These are phyloP conservation scores for Tetrao urogallus DNA, from an alignment of 2,113 vertebrate species.

Conservation along the genomic window DNA sequence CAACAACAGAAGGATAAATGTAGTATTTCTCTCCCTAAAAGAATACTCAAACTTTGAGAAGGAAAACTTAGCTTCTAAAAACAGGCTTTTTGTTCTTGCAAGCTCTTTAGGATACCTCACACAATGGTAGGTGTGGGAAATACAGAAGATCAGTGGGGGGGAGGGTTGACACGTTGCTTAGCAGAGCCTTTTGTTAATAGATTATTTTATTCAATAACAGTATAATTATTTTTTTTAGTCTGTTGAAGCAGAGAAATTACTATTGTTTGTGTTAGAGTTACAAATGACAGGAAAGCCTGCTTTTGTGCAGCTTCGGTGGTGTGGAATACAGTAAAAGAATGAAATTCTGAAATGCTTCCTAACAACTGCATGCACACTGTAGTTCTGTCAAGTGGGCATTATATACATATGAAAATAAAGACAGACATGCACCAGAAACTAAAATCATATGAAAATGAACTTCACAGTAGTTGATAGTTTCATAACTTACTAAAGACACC, in stretches of 20 bases:
- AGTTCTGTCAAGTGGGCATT: constrained; percentile 2
- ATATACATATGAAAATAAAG: neutral
- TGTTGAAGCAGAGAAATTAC: constrained; percentile 27
- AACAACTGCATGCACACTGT: neutral
- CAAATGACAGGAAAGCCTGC: neutral
- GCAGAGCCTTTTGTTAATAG: neutral
- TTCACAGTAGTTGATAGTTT: neutral
- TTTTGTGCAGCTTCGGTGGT: neutral
- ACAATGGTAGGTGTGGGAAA: neutral
- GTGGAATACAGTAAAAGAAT: neutral
- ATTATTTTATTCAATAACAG: neutral
- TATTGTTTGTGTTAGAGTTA: constrained; percentile 26
- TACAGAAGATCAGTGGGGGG: neutral
- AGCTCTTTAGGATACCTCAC: neutral
- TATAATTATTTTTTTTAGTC: constrained; percentile 35
- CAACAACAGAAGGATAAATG: neutral
- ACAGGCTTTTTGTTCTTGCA: neutral
- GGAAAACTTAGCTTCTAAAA: neutral
- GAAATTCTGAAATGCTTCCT: constrained; percentile 10
- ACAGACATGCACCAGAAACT: neutral
- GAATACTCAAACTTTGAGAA: neutral
- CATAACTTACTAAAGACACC: neutral
- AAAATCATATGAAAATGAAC: neutral
- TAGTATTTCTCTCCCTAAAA: neutral
- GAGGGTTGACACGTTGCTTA: neutral